Conservation (phyloP, 2,113 vertebrate genomes). For the Pollachius pollachius region DNA sequence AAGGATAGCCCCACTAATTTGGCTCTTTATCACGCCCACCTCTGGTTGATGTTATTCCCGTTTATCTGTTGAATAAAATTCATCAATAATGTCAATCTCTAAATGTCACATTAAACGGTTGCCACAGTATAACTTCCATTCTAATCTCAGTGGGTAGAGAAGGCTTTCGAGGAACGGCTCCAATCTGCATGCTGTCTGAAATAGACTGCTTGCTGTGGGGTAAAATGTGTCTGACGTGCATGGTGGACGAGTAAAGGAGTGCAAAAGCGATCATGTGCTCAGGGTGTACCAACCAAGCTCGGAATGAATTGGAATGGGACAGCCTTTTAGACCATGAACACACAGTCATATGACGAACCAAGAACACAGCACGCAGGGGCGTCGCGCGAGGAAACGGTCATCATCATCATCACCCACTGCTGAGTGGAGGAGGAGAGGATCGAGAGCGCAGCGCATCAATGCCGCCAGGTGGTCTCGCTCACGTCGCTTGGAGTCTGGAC, state of each 20-base stretch:
- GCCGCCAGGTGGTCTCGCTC: constrained; percentile 16
- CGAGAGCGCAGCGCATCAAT: constrained; percentile 34
- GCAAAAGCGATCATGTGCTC: constrained; percentile 44
- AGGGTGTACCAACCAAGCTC: too few species aligned
- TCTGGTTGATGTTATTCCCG: too few species aligned
- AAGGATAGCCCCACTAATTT: too few species aligned
- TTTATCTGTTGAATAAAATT: too few species aligned
- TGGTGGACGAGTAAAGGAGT: constrained; percentile 7
- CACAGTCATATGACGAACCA: too few species aligned
- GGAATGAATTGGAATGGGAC: constrained; percentile 4
- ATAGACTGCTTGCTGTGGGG: not conserved
- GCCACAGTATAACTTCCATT: not conserved
- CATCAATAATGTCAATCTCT: too few species aligned
- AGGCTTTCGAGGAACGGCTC: not conserved
- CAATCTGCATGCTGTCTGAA: not conserved
- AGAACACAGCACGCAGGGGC: too few species aligned
- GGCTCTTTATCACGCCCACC: too few species aligned
- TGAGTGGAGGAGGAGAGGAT: constrained; percentile 5
- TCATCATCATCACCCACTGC: not conserved
- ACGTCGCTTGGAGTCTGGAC: not conserved
- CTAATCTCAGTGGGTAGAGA: too few species aligned
- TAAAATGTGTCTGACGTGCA: not conserved
- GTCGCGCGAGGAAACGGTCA: too few species aligned
- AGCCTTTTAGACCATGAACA: constrained; percentile 24
- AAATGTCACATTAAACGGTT: too few species aligned